These are phyloP conservation scores for Diorhabda carinulata DNA, from an alignment of 1,140 invertebrate species.

Conservation along the genomic window DNA sequence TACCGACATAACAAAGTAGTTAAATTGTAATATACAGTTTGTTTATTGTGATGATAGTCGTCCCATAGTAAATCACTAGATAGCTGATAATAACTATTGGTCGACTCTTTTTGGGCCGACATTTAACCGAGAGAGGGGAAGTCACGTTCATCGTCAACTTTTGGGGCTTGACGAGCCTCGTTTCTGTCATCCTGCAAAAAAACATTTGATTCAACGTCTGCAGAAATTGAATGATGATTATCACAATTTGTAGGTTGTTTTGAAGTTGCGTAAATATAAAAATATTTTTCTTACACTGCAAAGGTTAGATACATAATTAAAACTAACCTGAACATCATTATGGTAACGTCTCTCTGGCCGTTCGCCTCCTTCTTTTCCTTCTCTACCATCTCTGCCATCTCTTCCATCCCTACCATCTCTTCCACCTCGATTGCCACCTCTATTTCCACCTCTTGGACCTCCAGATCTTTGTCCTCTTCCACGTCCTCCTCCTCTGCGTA, in stretches of 20 bases:
- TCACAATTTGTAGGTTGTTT: neutral
- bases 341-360: slow-evolving; percentile 3
- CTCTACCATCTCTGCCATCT: slow-evolving; percentile 3
- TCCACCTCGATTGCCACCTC: slow-evolving; percentile 36
- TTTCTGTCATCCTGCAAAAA: slow-evolving; percentile 37
- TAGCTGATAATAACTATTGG: neutral
- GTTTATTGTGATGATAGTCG: slow-evolving; percentile 25
- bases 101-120: neutral
- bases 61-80: slow-evolving; percentile 17
- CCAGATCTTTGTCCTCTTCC: slow-evolving; percentile 53
- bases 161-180: slow-evolving; percentile 69
- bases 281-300: neutral
- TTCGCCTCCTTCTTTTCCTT: neutral
- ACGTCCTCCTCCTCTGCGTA: slow-evolving; percentile 64
- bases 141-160: slow-evolving; percentile 92
- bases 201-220: neutral
- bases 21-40: slow-evolving; percentile 30
- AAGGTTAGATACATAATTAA: no score
- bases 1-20: slow-evolving; percentile 38
- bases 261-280: neutral
- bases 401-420: neutral
- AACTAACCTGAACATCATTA: neutral
- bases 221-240: neutral
- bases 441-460: slow-evolving; percentile 32
- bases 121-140: slow-evolving; percentile 85